A percentile compares a stretch with the other conserved stretches of the same genome.
phyloP scores from a whole-genome alignment of 1,140 invertebrate genomes.

The Diprion similis region DNA sequence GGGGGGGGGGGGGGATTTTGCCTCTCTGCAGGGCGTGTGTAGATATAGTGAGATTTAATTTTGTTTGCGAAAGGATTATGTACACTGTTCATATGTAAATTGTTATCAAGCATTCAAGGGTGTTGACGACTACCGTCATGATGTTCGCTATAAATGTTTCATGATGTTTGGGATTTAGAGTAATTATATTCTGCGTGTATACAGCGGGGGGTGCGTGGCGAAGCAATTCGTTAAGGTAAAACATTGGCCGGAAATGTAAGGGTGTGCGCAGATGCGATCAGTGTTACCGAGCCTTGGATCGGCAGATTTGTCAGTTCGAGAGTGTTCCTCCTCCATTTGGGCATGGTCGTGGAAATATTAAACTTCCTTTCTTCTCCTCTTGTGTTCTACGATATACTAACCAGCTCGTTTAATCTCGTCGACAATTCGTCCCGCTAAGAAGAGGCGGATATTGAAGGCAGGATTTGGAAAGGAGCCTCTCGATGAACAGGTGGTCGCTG shows the following conservation, averaged over 20 bases:
- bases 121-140: not conserved
- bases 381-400: too few species aligned
- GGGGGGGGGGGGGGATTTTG: too few species aligned
- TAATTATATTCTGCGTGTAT: not conserved
- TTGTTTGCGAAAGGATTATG: too few species aligned
- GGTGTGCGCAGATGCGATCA: not conserved
- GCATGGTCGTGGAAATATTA: too few species aligned
- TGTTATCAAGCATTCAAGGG: not conserved
- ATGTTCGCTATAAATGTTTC: not conserved
- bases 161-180: constrained; percentile 7
- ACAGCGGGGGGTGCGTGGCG: not conserved
- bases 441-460: not conserved
- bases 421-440: too few species aligned
- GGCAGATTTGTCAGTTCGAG: too few species aligned
- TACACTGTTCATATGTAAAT: too few species aligned
- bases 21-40: too few species aligned
- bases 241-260: not conserved
- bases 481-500: not conserved
- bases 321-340: too few species aligned
- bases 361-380: too few species aligned
- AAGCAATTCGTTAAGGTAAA: not conserved
- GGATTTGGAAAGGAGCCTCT: not conserved
- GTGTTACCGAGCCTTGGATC: not conserved
- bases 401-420: too few species aligned
- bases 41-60: too few species aligned